Evolutionary conservation across 2,797 vertebrate species (phyloP).

Genomic region (Anniella stebbinsi): DNA sequence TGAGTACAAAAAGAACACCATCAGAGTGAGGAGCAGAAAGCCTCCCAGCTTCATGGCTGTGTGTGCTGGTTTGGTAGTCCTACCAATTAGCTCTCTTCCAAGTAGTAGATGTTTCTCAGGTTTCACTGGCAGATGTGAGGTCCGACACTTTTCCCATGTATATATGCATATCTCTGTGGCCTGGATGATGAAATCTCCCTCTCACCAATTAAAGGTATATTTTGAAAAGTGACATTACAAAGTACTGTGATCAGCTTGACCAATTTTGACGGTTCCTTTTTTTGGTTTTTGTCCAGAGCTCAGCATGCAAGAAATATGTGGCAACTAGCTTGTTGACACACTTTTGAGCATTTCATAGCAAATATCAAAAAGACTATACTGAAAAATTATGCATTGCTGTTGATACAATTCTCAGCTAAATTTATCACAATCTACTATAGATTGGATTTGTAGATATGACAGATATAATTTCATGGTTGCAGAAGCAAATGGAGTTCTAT

Average conservation of each 20-base stretch:
- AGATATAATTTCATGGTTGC: background rate
- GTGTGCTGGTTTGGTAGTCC: background rate
- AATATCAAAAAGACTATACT: background rate
- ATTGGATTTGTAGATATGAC: background rate
- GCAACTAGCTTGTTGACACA: background rate
- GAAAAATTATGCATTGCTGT: background rate
- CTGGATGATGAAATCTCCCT: background rate
- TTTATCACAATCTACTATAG: background rate
- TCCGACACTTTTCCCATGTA: no score
- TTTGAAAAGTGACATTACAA: background rate
- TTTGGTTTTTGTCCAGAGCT: background rate
- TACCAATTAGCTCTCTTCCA: background rate
- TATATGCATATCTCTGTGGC: background rate
- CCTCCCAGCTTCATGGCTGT: background rate
- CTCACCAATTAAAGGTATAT: background rate
- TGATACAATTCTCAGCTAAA: background rate
- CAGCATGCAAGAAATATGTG: background rate
- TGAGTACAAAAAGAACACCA: background rate
- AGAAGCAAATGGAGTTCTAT: background rate
- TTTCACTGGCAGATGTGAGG: background rate
- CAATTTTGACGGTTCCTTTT: background rate
- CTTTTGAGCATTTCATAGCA: background rate
- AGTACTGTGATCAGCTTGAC: background rate
- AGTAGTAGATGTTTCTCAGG: background rate
- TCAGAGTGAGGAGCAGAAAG: background rate